Evolutionary conservation across 2,888 invertebrate species (phyloP), one percentile per base, ranked within the genome.

Genomic region (Tricholauxania praeusta): DNA sequence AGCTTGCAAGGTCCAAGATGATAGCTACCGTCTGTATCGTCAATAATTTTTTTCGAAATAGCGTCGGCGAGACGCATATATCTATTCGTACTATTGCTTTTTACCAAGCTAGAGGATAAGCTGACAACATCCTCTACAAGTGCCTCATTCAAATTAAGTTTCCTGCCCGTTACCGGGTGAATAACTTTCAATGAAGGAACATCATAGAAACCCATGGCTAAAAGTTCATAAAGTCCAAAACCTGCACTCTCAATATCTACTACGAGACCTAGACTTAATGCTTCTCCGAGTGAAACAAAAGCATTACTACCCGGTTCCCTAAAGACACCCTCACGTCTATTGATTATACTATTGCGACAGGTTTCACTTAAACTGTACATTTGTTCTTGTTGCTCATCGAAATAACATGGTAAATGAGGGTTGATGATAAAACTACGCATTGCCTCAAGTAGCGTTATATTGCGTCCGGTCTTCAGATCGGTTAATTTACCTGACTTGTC

Each of bases 201-300:
- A 78, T 94, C 92, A 84, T 94, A 95, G 83, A 96, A 90, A 64
- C 93, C 92, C 92, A 95, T 94, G 59, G 92, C 90, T 74, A 96
- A 85, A 0, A 93, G 90, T 80, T 96, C 95, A 80, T 94, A 94
- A 1, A 96, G 85, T 22, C 94, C 93, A 83, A 96, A 95, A 71
- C 93, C 92, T 51, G 93, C 93, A 78, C 92, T 93, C 89, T 96
- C 93, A 78, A 96, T 94, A 81, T 96, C 96, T n/a, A 96, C 91
- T 74, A 96, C 93, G 64, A 94, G 88, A 7, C 95, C 95, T 79
- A 92, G 85, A 75, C 92, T 92, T 85, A 96, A 89, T 0, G 96
- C 96, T 82, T 93, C 91, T 32, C 91, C 91, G 7, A 96, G 84
- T 12, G 93, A 89, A 57, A 95, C 89, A 74, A 90, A 89, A 19